These are phyloP conservation scores for Orientallactaga sibirica DNA, from an alignment of 2,797 vertebrate genomes.

Conservation along the genomic window DNA sequence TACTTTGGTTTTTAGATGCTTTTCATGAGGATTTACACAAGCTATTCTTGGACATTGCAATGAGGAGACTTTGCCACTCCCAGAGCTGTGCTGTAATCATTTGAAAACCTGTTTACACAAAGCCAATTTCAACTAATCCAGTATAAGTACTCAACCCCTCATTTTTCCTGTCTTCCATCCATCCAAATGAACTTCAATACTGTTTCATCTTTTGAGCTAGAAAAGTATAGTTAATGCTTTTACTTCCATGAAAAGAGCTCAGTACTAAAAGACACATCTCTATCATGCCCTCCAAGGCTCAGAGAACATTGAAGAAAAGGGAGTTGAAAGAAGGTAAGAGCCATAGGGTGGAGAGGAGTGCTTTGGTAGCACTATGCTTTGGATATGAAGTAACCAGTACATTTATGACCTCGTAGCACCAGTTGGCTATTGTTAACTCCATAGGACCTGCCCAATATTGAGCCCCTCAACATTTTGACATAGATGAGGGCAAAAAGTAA, in stretches of 20 bases:
- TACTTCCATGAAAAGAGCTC: background rate
- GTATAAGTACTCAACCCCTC: background rate
- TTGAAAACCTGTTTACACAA: conserved; percentile 43
- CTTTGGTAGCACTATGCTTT: too few species aligned
- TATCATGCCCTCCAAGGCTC: too few species aligned
- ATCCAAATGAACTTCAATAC: background rate
- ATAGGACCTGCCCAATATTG: too few species aligned
- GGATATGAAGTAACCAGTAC: too few species aligned
- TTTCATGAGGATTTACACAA: background rate
- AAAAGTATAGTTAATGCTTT: conserved; percentile 33
- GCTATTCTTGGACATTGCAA: background rate
- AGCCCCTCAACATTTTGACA: too few species aligned
- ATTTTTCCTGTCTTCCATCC: background rate
- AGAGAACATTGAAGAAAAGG: too few species aligned
- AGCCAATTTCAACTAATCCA: conserved; percentile 6
- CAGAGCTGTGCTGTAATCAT: conserved; percentile 3
- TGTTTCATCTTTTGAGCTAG: conserved; percentile 12
- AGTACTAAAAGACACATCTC: too few species aligned
- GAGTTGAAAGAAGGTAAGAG: too few species aligned
- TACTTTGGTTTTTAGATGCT: background rate
- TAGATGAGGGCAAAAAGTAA: too few species aligned
- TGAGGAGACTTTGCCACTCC: background rate
- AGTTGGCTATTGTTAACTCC: too few species aligned
- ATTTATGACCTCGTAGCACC: too few species aligned
- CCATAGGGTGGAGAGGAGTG: too few species aligned